Evolutionary conservation across 2,888 invertebrate species (phyloP), one percentile per base, ranked within the genome.

Genomic region (Drosophila anomalata): DNA sequence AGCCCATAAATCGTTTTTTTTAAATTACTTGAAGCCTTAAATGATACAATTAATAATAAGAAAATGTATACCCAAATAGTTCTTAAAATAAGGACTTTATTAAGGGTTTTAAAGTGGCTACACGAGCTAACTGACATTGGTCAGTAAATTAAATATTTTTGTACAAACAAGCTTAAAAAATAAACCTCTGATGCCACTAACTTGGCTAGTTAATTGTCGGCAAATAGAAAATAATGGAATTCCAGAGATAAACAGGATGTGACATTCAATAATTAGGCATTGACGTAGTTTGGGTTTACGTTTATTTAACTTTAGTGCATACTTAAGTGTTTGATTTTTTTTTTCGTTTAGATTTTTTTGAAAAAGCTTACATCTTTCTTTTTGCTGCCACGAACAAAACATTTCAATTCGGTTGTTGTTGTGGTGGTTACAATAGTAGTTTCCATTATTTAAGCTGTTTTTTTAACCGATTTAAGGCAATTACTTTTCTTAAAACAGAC

Each of bases 391-490:
- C 75, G 57, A 20, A 54, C 55, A 52, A 66, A 74, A 29, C 72
- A 72, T 31, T 78, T 78, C 17, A 76, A 14, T 54, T 83, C 79
- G 54, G 75, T 69, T 41, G 81, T 73, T 60, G 80, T 81, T 17
- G 84, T 87, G 12, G 88, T 85, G 9, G 87, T 88, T 57, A 83
- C 73, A 63, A 88, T 77, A 48, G 85, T 83, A 36, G 78, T 77
- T 76, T 88, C 88, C 89, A 89, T 88, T 42, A 68, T 74, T 73
- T 36, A 47, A 41, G 4, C 41, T 14, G 9, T 9, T 41, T 17
- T 9, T 41, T 12, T 12, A 2, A 14, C 4, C 20, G 39, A 3
- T 24, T 17, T 3, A 22, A 53, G 26, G 11, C 1, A 7, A 33
- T 7, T n/a, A 4, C 24, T 17, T 20, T 52, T 9, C 12, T 24